Conservation (phyloP, 2,113 vertebrate species). For the Chelonoidis abingdonii region DNA sequence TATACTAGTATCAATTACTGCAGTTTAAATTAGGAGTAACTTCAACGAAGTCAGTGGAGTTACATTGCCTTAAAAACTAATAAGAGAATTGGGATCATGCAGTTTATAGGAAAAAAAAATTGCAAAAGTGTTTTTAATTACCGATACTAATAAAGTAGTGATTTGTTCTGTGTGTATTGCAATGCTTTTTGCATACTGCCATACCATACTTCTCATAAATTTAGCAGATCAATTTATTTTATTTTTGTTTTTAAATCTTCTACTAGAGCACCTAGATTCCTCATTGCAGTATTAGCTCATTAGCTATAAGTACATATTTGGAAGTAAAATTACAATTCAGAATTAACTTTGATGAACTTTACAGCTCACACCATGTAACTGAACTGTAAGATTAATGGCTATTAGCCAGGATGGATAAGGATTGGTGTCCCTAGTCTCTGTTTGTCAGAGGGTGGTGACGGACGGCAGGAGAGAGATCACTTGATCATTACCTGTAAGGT, state of each 20-base stretch:
- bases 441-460: too few species aligned
- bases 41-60: background rate
- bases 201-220: background rate
- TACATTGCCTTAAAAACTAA: background rate
- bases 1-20: background rate
- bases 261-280: background rate
- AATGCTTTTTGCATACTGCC: background rate
- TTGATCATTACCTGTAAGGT: too few species aligned
- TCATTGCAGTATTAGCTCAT: background rate
- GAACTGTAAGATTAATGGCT: background rate
- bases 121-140: background rate
- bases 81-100: background rate
- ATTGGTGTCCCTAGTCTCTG: too few species aligned
- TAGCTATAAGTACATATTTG: background rate
- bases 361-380: background rate
- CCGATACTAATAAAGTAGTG: background rate
- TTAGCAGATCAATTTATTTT: background rate
- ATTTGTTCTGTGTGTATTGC: background rate
- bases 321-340: background rate
- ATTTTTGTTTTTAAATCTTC: background rate
- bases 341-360: background rate
- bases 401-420: too few species aligned
- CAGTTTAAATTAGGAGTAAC: slow-evolving; percentile 20
- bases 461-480: too few species aligned
- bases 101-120: slow-evolving; percentile 22